A percentile compares a stretch with the other conserved stretches of the same genome.
Evolutionary conservation across 2,113 vertebrate genomes (phyloP).

Genomic region (Mugil cephalus): DNA sequence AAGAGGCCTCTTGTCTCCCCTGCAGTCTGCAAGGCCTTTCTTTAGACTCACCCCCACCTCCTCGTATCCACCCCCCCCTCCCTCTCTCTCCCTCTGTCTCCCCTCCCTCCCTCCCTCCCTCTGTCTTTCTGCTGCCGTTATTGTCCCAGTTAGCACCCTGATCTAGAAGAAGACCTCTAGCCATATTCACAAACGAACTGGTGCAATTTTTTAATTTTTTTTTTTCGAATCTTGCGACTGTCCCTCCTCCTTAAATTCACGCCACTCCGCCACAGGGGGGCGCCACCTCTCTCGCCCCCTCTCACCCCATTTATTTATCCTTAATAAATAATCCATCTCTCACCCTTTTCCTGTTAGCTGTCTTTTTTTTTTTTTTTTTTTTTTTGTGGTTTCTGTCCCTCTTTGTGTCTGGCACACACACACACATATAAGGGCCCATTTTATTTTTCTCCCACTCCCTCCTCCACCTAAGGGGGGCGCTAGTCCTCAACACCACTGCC

Average conservation of each 20-base stretch:
- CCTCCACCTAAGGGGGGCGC: slow-evolving; percentile 64
- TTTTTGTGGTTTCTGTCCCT: slow-evolving; percentile 33
- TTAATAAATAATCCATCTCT: not conserved
- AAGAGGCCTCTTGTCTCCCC: slow-evolving; percentile 61
- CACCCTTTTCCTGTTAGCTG: not conserved
- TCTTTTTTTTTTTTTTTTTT: too few relatives aligned
- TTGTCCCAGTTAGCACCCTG: slow-evolving; percentile 51
- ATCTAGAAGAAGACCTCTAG: slow-evolving; percentile 52
- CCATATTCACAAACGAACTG: slow-evolving; percentile 21
- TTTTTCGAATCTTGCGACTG: too few relatives aligned
- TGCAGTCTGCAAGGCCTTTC: slow-evolving; percentile 46
- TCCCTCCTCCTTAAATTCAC: too few relatives aligned
- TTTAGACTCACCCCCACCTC: not conserved
- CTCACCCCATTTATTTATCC: too few relatives aligned
- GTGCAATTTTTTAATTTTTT: too few relatives aligned
- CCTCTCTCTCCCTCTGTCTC: not conserved
- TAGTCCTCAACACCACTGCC: slow-evolving; percentile 14
- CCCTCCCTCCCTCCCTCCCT: not conserved
- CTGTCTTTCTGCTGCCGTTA: slow-evolving; percentile 17
- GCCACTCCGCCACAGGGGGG: slow-evolving; percentile 19
- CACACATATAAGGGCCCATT: not conserved
- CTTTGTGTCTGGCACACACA: slow-evolving; percentile 59
- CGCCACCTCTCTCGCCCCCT: slow-evolving; percentile 11
- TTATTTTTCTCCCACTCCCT: not conserved
- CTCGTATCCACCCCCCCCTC: not conserved